Evolutionary conservation across 2,113 vertebrate genomes (phyloP).

Genomic region (Isurus oxyrinchus): DNA sequence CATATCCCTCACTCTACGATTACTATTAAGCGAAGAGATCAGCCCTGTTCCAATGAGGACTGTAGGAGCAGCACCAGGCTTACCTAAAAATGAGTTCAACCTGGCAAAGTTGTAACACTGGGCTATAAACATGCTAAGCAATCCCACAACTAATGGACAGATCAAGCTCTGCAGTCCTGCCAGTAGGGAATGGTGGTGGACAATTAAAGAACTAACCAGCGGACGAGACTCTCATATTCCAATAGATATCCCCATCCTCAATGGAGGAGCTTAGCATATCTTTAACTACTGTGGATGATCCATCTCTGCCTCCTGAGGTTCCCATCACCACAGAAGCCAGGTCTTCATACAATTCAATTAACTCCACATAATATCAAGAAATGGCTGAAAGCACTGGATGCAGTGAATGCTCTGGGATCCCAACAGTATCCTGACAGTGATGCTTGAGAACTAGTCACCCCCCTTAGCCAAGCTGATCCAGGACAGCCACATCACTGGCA

Average conservation of each 20-base stretch:
- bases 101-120: not conserved
- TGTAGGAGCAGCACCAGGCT: not conserved
- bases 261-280: not conserved
- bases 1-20: not conserved
- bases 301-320: too few relatives aligned
- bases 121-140: too few relatives aligned
- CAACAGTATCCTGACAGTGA: not conserved
- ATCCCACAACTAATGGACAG: not conserved
- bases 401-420: too few relatives aligned
- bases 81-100: not conserved
- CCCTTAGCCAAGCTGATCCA: not conserved
- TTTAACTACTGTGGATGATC: not conserved
- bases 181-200: too few relatives aligned
- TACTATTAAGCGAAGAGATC: not conserved
- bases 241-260: too few relatives aligned
- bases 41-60: not conserved
- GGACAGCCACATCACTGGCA: not conserved
- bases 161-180: too few relatives aligned
- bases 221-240: too few relatives aligned
- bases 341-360: not conserved
- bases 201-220: not conserved
- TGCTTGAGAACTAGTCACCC: not conserved
- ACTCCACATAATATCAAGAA: too few relatives aligned
- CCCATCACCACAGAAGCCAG: not conserved
- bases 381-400: not conserved